Conservation (phyloP, 2,797 vertebrate genomes). For the Morelia viridis region DNA sequence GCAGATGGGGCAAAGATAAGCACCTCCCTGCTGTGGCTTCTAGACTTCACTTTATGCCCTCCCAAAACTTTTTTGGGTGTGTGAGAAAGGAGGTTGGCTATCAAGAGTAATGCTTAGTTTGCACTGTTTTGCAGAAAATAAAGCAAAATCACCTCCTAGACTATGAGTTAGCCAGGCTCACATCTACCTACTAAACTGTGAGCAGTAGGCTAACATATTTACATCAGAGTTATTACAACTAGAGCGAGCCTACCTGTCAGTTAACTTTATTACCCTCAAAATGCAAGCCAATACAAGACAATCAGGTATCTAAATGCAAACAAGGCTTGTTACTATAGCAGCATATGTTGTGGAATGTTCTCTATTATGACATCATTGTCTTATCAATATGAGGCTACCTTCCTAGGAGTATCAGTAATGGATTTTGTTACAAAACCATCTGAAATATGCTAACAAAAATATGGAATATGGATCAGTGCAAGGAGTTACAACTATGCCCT, state of each 20-base stretch:
- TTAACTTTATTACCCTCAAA: background rate
- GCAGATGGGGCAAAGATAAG: background rate
- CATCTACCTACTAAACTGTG: background rate
- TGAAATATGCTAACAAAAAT: background rate
- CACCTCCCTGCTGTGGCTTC: background rate
- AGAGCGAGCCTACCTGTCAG: slow-evolving; percentile 4
- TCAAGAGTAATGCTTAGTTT: background rate
- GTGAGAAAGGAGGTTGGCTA: background rate
- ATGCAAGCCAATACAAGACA: no score
- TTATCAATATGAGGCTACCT: background rate
- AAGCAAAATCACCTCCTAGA: background rate
- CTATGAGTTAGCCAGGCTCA: background rate
- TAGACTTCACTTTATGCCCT: background rate
- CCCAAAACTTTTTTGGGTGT: background rate
- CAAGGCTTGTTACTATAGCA: background rate
- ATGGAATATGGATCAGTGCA: background rate
- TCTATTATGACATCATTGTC: slow-evolving; percentile 17
- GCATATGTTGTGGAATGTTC: accelerated
- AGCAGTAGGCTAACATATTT: background rate
- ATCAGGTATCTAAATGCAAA: no score
- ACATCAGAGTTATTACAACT: accelerated
- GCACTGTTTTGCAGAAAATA: background rate
- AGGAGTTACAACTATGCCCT: background rate
- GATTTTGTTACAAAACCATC: background rate
- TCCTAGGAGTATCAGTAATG: background rate